Evolutionary conservation across 2,113 vertebrate genomes (phyloP).

Genomic region (Chlorodrepanis virens): DNA sequence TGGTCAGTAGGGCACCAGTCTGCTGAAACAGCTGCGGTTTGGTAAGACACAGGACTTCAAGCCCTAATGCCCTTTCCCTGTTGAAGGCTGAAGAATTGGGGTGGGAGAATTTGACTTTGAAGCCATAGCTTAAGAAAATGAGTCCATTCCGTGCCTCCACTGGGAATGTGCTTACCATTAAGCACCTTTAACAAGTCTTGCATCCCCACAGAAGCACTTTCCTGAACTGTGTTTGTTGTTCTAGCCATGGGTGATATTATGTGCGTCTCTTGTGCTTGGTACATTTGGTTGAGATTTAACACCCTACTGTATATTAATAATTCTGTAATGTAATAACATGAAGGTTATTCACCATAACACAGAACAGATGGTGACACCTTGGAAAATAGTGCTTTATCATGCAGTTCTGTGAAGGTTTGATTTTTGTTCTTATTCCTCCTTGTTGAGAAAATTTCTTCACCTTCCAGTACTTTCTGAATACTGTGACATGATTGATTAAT

Average conservation of each 20-base stretch:
- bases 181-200: not conserved
- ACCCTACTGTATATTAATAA: conserved; percentile 13
- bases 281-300: conserved; percentile 25
- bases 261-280: fast-evolving
- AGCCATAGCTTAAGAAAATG: not conserved
- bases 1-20: not conserved
- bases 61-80: not conserved
- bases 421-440: not conserved
- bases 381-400: not conserved
- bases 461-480: not conserved
- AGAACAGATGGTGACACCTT: conserved; percentile 12
- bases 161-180: not conserved
- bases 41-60: not conserved
- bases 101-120: not conserved
- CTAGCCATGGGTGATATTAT: not conserved
- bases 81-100: not conserved
- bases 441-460: not conserved
- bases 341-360: not conserved
- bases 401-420: not conserved
- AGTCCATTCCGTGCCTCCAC: not conserved
- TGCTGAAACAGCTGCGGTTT: not conserved
- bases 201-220: not conserved
- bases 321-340: conserved; percentile 28
- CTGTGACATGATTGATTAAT: not conserved
- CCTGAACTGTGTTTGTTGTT: not conserved